phyloP scores from a whole-genome alignment of 2,888 invertebrate genomes.

The Pristionchus exspectatus region DNA sequence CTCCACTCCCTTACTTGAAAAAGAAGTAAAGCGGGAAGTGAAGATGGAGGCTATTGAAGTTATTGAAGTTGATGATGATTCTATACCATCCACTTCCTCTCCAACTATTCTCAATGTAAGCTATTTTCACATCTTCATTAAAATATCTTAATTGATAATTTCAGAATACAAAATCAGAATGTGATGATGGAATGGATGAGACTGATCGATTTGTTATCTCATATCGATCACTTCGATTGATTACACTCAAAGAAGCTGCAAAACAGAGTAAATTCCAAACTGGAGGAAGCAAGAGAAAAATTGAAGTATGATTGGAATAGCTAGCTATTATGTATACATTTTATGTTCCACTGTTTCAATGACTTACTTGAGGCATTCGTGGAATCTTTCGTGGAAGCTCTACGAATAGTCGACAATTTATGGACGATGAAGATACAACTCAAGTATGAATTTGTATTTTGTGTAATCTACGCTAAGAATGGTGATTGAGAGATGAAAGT shows the following conservation, averaged over 20 bases:
- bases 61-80: slow-evolving; percentile 46
- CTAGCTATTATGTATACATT: neutral
- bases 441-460: neutral
- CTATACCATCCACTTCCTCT: neutral
- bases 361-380: slow-evolving; percentile 14
- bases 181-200: neutral
- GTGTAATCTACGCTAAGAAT: neutral
- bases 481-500: slow-evolving; percentile 6
- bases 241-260: slow-evolving; percentile 28
- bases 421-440: slow-evolving; percentile 50
- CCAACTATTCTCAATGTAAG: neutral
- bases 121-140: neutral
- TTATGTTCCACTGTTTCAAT: neutral
- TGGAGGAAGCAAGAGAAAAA: neutral
- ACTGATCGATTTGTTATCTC: neutral
- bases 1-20: neutral
- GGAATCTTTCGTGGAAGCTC: slow-evolving; percentile 5
- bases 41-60: neutral
- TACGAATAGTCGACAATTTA: slow-evolving; percentile 40
- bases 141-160: neutral
- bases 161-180: neutral
- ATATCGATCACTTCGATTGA: slow-evolving; percentile 39
- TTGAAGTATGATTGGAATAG: neutral
- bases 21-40: slow-evolving; percentile 17
- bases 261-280: slow-evolving; percentile 17